A percentile compares a stretch with the other conserved stretches of the same genome.
Evolutionary conservation across 2,888 invertebrate genomes (phyloP).

Genomic region (Thecophora atra): DNA sequence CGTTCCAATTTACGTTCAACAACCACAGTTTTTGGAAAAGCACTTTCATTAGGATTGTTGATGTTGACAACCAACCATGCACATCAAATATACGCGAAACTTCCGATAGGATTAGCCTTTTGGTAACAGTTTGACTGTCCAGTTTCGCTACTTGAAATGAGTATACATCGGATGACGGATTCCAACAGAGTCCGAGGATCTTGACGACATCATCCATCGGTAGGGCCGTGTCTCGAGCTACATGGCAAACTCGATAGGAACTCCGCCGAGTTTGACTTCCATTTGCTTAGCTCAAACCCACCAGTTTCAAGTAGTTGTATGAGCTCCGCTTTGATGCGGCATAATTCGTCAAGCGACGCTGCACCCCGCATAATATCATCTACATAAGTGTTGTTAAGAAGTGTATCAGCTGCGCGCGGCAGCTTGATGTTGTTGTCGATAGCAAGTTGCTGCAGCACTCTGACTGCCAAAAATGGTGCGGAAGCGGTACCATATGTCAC

Average conservation of each 20-base stretch:
- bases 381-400: too few species aligned
- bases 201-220: neutral
- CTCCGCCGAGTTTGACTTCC: neutral
- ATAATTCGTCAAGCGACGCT: neutral
- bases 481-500: neutral
- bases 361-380: neutral
- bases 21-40: constrained; percentile 2
- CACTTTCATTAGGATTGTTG: neutral
- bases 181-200: neutral
- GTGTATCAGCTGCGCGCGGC: too few species aligned
- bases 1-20: neutral
- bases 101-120: neutral
- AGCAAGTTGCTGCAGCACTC: neutral
- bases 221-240: too few species aligned
- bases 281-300: constrained; percentile 1
- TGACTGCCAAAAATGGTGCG: neutral
- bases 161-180: neutral
- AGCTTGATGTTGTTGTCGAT: too few species aligned
- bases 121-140: neutral
- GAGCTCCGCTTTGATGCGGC: neutral
- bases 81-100: neutral
- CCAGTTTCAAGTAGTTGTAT: neutral
- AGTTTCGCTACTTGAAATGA: neutral
- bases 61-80: neutral
- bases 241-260: neutral